These are phyloP conservation scores for Cantharis lateralis DNA, from an alignment of 2,888 invertebrate genomes.

Conservation along the genomic window DNA sequence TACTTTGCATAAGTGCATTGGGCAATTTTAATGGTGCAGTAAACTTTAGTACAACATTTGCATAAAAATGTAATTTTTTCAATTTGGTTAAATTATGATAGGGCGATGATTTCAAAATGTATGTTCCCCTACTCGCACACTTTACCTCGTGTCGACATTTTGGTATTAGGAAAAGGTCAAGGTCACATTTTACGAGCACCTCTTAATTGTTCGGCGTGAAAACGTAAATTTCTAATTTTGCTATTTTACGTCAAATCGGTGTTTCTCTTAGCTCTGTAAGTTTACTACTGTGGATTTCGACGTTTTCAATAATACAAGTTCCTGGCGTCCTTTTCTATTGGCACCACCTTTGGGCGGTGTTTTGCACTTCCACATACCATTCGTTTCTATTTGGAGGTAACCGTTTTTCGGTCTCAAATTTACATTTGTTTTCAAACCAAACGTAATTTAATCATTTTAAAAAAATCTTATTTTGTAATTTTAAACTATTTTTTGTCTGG, in stretches of 20 bases:
- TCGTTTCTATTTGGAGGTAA: not conserved
- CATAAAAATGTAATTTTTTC: not conserved
- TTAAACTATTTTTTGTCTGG: slow-evolving; percentile 1
- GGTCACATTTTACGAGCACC: not conserved
- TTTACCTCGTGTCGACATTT: not conserved
- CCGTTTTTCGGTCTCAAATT: not conserved
- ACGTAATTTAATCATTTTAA: not conserved
- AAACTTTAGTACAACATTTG: not conserved
- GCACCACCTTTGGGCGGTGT: not conserved
- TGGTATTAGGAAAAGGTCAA: not conserved
- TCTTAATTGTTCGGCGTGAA: not conserved
- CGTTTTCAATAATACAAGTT: not conserved
- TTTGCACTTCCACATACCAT: not conserved
- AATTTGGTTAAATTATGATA: not conserved
- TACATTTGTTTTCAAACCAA: not conserved
- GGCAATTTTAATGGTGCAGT: not conserved
- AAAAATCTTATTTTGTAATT: not conserved
- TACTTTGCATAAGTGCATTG: not conserved
- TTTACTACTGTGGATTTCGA: not conserved
- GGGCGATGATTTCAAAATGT: not conserved
- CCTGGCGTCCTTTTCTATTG: not conserved
- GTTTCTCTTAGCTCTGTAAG: not conserved
- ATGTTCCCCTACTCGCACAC: not conserved
- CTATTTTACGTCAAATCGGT: not conserved
- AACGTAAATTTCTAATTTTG: not conserved